Conservation (phyloP, 1,140 invertebrate species). For the Mactra quadrangularis region DNA sequence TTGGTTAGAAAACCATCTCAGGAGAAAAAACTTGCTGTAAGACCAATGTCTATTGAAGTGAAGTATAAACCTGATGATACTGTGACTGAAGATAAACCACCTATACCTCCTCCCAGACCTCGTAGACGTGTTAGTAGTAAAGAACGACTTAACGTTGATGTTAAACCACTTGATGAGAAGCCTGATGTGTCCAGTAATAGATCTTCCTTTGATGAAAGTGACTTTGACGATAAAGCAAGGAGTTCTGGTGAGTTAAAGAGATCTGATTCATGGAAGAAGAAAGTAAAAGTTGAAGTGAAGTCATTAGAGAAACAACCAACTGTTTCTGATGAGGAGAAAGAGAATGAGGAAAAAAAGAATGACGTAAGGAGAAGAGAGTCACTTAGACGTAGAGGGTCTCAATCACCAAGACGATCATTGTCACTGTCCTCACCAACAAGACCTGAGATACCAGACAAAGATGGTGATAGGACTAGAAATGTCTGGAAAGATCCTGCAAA, state of each 20-base stretch:
- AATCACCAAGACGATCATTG: slow-evolving; percentile 47
- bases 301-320: slow-evolving; percentile 45
- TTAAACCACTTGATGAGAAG: slow-evolving; percentile 32
- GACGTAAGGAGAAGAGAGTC: slow-evolving; percentile 50
- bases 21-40: slow-evolving; percentile 27
- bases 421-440: slow-evolving; percentile 30
- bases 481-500: slow-evolving; percentile 30
- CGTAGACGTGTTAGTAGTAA: background rate
- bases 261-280: slow-evolving; percentile 23
- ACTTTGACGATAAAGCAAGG: background rate
- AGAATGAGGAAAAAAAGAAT: slow-evolving; percentile 28
- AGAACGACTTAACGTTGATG: slow-evolving; percentile 21
- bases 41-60: slow-evolving; percentile 45
- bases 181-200: slow-evolving; percentile 9
- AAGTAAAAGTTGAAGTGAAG: slow-evolving; percentile 42
- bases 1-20: slow-evolving; percentile 21
- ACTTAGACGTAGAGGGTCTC: slow-evolving; percentile 6
- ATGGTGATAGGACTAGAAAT: slow-evolving; percentile 44
- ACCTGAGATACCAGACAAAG: background rate
- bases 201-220: background rate
- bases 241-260: background rate
- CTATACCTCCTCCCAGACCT: background rate
- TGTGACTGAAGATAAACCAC: slow-evolving; percentile 8
- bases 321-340: slow-evolving; percentile 43
- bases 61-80: background rate